Evolutionary conservation across 2,113 vertebrate species (phyloP).

Genomic region (Anseranas semipalmata): DNA sequence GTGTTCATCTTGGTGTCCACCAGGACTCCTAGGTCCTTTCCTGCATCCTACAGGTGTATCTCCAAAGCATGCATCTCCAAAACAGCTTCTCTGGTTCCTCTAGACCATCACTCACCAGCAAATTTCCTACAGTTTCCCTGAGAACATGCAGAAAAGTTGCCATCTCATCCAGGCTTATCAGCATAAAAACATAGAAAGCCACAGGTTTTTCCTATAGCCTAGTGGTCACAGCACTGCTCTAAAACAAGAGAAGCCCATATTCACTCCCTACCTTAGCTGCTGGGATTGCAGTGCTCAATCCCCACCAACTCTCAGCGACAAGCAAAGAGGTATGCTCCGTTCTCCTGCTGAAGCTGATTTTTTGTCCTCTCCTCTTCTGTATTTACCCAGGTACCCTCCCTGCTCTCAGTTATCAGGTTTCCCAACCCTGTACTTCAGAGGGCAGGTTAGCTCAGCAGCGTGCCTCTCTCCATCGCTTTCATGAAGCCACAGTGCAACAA

Average conservation of each 20-base stretch:
- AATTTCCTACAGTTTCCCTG: background rate
- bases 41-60: background rate
- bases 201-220: background rate
- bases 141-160: background rate
- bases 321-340: background rate
- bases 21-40: background rate
- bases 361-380: background rate
- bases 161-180: background rate
- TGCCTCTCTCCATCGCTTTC: background rate
- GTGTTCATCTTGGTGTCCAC: no score
- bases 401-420: background rate
- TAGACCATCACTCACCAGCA: background rate
- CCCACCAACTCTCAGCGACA: background rate
- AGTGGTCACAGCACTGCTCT: background rate
- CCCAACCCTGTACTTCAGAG: background rate
- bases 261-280: background rate
- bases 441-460: background rate
- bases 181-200: background rate
- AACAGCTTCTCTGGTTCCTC: background rate
- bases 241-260: fast-evolving
- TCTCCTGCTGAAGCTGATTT: background rate
- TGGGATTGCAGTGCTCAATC: background rate
- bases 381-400: background rate
- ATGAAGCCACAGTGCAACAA: background rate
- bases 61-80: background rate